These are phyloP conservation scores for Leptinotarsa peninsularis DNA, from an alignment of 2,888 invertebrate species.

Conservation along the genomic window DNA sequence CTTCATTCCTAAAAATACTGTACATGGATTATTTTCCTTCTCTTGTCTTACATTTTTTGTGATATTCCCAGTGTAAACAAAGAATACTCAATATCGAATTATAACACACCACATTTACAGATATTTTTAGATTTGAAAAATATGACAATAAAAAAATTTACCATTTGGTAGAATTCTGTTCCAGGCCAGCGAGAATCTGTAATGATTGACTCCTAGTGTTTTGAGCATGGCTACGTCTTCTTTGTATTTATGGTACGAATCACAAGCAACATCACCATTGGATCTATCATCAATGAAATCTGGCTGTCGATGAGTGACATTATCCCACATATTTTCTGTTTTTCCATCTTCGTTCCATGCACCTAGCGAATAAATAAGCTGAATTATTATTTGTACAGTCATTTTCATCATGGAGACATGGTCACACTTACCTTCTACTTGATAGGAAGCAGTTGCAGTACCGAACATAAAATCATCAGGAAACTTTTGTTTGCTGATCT, in stretches of 20 bases:
- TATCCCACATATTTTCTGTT: slow-evolving; percentile 39
- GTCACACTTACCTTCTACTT: not conserved
- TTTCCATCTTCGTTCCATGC: slow-evolving; percentile 43
- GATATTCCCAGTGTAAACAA: too few relatives aligned
- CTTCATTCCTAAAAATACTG: too few relatives aligned
- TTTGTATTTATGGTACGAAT: slow-evolving; percentile 73
- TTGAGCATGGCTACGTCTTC: slow-evolving; percentile 71
- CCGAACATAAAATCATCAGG: slow-evolving; percentile 13
- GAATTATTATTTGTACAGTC: not conserved
- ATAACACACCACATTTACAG: too few relatives aligned
- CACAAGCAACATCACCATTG: slow-evolving; percentile 76
- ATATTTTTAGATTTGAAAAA: too few relatives aligned
- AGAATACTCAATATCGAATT: too few relatives aligned
- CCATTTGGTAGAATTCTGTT: slow-evolving; percentile 30
- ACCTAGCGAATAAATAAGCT: slow-evolving; percentile 7
- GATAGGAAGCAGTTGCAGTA: slow-evolving; percentile 2
- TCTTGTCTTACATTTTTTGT: too few relatives aligned
- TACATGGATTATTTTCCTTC: too few relatives aligned
- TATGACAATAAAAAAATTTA: not conserved
- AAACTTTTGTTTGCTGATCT: not conserved
- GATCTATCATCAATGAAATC: slow-evolving; percentile 21
- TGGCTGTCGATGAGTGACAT: slow-evolving; percentile 6
- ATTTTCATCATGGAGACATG: not conserved
- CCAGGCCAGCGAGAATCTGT: slow-evolving; percentile 63
- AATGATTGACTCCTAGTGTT: slow-evolving; percentile 68